These are phyloP conservation scores for Chironomus tentans DNA, from an alignment of 2,888 invertebrate genomes.

Conservation along the genomic window DNA sequence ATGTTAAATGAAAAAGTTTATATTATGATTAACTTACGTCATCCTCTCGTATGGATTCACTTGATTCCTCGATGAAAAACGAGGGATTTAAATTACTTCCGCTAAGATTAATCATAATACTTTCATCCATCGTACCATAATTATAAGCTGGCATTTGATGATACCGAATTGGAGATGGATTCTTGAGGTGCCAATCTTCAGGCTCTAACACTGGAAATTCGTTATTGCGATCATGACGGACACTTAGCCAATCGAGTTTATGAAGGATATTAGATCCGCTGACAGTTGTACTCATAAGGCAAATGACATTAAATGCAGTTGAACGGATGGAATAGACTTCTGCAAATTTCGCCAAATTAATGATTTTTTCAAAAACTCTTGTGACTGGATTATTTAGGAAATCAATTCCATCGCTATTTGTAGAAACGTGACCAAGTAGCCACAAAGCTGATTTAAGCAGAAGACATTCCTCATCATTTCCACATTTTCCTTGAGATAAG, in stretches of 20 bases:
- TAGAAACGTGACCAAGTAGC: conserved; percentile 77
- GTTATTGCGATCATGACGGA: conserved; percentile 66
- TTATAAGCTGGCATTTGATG: conserved; percentile 42
- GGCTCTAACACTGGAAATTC: conserved; percentile 67
- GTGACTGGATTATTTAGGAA: conserved; percentile 48
- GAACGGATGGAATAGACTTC: conserved; percentile 81
- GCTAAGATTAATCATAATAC: conserved; percentile 31
- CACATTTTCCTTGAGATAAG: conserved; percentile 46
- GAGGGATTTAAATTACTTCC: not conserved
- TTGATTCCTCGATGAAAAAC: not conserved
- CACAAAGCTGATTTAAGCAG: conserved; percentile 82
- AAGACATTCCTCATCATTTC: conserved; percentile 59
- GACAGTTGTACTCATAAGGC: conserved; percentile 73
- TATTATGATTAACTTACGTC: too few relatives aligned
- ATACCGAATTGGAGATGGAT: conserved; percentile 42
- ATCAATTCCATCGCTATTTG: conserved; percentile 65
- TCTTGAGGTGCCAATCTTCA: conserved; percentile 47
- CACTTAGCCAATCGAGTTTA: conserved; percentile 65
- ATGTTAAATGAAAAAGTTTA: too few relatives aligned
- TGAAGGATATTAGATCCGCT: conserved; percentile 71
- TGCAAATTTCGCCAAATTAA: conserved; percentile 67
- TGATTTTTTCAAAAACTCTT: conserved; percentile 41
- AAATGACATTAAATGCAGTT: conserved; percentile 81
- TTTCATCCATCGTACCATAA: conserved; percentile 39
- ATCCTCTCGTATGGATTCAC: not conserved